A percentile compares a stretch with the other conserved stretches of the same genome.
These are phyloP conservation scores for Phrixothrix hirtus DNA, from an alignment of 2,888 invertebrate species.

Conservation along the genomic window DNA sequence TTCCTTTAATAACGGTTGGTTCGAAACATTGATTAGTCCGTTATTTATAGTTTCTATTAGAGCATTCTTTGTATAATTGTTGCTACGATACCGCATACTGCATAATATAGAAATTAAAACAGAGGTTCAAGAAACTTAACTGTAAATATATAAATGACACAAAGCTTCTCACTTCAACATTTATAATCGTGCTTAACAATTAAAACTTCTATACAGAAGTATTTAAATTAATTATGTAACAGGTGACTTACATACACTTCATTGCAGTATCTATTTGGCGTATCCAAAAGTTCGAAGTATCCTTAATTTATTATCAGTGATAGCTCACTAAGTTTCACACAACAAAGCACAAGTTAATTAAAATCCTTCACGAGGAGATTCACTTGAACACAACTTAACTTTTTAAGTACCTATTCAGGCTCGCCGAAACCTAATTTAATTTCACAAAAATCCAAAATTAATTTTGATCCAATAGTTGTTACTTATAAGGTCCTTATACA, in stretches of 20 bases:
- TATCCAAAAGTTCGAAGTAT: constrained; percentile 8
- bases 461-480: constrained; percentile 2
- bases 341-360: constrained; percentile 1
- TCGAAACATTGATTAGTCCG: too few species aligned
- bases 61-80: too few species aligned
- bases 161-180: neutral
- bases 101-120: neutral
- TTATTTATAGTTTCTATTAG: too few species aligned
- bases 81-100: too few species aligned
- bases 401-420: neutral
- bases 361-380: constrained; percentile 3
- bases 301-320: constrained; percentile 3
- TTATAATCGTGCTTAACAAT: neutral
- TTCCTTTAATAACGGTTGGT: too few species aligned
- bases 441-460: constrained; percentile 5
- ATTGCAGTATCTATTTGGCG: neutral
- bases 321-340: constrained; percentile 2
- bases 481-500: constrained; percentile 2
- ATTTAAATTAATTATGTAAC: too few species aligned
- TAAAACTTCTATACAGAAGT: too few species aligned
- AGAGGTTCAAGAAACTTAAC: neutral
- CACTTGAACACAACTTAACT: neutral
- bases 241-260: too few species aligned
- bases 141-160: neutral
- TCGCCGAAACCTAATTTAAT: constrained; percentile 8